Conservation (phyloP, 64 coral and sea anemone genomes). For the Pachyseris speciosa region DNA sequence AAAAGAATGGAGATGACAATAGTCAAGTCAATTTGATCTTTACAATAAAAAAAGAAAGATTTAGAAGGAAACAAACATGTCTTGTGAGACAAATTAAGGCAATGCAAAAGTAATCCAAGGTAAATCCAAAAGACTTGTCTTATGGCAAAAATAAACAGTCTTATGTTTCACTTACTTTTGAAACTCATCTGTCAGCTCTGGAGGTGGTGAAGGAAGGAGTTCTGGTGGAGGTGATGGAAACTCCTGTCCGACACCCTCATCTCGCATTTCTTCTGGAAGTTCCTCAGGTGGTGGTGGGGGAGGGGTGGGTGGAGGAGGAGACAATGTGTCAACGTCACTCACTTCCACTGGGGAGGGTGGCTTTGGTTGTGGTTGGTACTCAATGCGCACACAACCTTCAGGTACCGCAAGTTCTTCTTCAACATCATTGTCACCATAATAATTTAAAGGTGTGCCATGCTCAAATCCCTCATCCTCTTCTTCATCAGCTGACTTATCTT, state of each 20-base stretch:
- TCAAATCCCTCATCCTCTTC: slow-evolving; percentile 65
- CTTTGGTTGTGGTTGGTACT: slow-evolving; percentile 80
- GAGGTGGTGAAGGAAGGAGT: slow-evolving; percentile 87
- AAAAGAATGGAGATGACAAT: too few species aligned
- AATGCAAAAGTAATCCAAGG: too few species aligned
- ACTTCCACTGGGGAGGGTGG: slow-evolving; percentile 89
- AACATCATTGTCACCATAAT: slow-evolving; percentile 42
- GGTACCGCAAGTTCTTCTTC: slow-evolving; percentile 62
- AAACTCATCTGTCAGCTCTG: slow-evolving; percentile 76
- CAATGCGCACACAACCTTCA: slow-evolving; percentile 69
- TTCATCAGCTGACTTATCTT: background rate
- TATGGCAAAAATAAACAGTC: background rate
- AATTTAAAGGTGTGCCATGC: slow-evolving; percentile 64
- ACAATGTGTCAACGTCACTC: slow-evolving; percentile 71
- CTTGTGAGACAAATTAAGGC: too few species aligned
- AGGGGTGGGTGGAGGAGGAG: slow-evolving; percentile 64
- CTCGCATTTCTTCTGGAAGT: background rate
- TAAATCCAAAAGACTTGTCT: too few species aligned
- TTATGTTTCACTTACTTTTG: slow-evolving; percentile 66
- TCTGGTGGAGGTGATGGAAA: slow-evolving; percentile 88
- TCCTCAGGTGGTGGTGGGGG: slow-evolving; percentile 66
- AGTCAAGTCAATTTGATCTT: too few species aligned
- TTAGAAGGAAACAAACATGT: too few species aligned
- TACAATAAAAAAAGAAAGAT: too few species aligned
- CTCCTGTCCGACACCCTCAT: slow-evolving; percentile 58